A percentile compares a stretch with the other conserved stretches of the same genome.
These are phyloP conservation scores for Limnephilus marmoratus DNA, from an alignment of 2,888 invertebrate species.

Conservation along the genomic window DNA sequence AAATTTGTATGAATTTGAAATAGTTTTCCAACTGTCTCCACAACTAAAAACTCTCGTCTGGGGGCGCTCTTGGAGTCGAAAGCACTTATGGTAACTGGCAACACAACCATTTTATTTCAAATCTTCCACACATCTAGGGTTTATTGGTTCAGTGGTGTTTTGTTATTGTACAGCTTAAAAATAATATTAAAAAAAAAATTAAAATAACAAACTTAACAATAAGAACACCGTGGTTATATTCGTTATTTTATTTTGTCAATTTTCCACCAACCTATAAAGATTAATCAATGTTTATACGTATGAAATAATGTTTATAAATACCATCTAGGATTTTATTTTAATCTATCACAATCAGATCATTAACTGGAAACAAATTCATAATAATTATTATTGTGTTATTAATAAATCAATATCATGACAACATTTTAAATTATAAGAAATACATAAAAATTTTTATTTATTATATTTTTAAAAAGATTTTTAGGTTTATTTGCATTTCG, in stretches of 20 bases:
- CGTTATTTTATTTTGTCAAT: constrained; percentile 63
- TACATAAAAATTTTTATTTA: neutral
- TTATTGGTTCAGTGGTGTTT: neutral
- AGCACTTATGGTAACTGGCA: too few species aligned
- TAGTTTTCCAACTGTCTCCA: too few species aligned
- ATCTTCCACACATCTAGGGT: neutral
- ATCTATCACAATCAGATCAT: constrained; percentile 62
- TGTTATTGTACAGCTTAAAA: neutral
- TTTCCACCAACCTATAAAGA: constrained; percentile 56
- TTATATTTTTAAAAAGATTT: neutral
- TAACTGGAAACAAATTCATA: constrained; percentile 22
- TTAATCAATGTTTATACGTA: constrained; percentile 56
- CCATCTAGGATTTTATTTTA: constrained; percentile 48
- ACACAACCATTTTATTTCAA: neutral
- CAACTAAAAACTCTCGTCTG: too few species aligned
- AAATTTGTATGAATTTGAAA: too few species aligned
- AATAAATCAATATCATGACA: constrained; percentile 11
- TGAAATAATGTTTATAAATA: constrained; percentile 50
- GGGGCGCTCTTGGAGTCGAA: too few species aligned
- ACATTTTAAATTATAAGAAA: neutral
- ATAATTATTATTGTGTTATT: neutral
- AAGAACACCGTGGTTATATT: constrained; percentile 52
- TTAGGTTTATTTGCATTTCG: neutral
- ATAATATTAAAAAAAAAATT: neutral
- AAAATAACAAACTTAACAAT: constrained; percentile 52